Base-by-base conservation (phyloP, 2,113 vertebrate genomes). In the Rhineura floridana region DNA sequence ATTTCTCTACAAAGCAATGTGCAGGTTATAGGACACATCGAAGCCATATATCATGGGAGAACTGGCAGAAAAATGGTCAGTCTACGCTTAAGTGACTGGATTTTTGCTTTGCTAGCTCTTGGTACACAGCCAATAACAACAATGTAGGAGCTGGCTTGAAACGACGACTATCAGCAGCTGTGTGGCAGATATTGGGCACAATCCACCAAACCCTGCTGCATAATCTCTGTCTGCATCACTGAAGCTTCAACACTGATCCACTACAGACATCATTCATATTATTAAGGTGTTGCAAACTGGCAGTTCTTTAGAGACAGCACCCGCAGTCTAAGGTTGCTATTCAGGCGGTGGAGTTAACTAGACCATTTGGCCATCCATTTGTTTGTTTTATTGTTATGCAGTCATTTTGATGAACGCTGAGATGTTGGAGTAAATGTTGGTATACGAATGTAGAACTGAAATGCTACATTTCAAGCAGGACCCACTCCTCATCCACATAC, bases 51-150 rank as follows among this genome's bases (percentile, higher is more conserved):
- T 95, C 93, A 92, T 1, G 4, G 25, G 87, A 12, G 87, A 83
- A 87, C 86, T 94, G 94, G 94, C 91, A 94, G 85, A n/a, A 93
- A 88, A 94, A 93, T 85, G 78, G 88, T 91, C 88, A 90, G 92
- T 93, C 93, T 93, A 81, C 69, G 63, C 88, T 94, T 94, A 93
- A 94, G 89, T 93, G 93, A 94, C 91, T 88, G 33, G 0, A 62
- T 90, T 93, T 94, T 93, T 96, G 92, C 91, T 92, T 94, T 91
- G 89, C 90, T 94, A 85, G 90, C 46, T 92, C 81, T 91, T 95
- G 96, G 93, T 90, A 44, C 9, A 1, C 30, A 93, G 94, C 94
- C 95, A 95, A 89, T 46, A 90, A 92, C 67, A 95, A 93, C 92
- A 91, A 90, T 89, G 59, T 82, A 83, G 82, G 83, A 92, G 33